These are phyloP conservation scores for Diaprepes abbreviatus DNA, from an alignment of 2,888 invertebrate species.

Conservation along the genomic window DNA sequence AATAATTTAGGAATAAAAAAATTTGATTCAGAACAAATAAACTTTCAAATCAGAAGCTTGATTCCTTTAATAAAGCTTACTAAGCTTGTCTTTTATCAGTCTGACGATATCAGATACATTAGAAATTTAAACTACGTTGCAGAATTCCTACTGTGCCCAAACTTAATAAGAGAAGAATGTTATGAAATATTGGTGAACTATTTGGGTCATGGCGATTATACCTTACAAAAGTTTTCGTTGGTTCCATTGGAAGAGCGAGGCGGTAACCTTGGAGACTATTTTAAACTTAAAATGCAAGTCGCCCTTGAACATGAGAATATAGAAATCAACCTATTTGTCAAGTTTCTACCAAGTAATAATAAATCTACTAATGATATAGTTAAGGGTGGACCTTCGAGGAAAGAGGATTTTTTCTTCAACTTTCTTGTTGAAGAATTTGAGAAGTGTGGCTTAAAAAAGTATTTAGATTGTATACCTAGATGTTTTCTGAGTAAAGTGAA, in stretches of 20 bases:
- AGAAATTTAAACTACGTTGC: constrained; percentile 17
- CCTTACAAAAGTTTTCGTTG: constrained; percentile 49
- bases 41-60: constrained; percentile 17
- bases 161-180: constrained; percentile 55
- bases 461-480: constrained; percentile 58
- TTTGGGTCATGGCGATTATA: constrained; percentile 51
- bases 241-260: constrained; percentile 49
- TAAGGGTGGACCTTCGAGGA: constrained; percentile 50
- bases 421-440: constrained; percentile 60
- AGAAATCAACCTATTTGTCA: constrained; percentile 37
- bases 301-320: neutral
- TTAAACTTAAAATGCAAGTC: constrained; percentile 51
- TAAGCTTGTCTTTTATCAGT: neutral
- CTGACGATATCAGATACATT: neutral
- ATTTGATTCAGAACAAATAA: constrained; percentile 1
- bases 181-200: constrained; percentile 53
- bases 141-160: constrained; percentile 32
- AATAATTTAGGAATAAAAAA: neutral
- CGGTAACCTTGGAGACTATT: constrained; percentile 60
- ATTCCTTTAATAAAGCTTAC: constrained; percentile 34
- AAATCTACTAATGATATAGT: constrained; percentile 49
- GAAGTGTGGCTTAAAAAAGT: constrained; percentile 53
- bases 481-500: constrained; percentile 62
- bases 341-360: constrained; percentile 27
- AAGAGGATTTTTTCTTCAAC: constrained; percentile 64